phyloP scores from a whole-genome alignment of 2,888 invertebrate species.

The Calameuta idolon region DNA sequence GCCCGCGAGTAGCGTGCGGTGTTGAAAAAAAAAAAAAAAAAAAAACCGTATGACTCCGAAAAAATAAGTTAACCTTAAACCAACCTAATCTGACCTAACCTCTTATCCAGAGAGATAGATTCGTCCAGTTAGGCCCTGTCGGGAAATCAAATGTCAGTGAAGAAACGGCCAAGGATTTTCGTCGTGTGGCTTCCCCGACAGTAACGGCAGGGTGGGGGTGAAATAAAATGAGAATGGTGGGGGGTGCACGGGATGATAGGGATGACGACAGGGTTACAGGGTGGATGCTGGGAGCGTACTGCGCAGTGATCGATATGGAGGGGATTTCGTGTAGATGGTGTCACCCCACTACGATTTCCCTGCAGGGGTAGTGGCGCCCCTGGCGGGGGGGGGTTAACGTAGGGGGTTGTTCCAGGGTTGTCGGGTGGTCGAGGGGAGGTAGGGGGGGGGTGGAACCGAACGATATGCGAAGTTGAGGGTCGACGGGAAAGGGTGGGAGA shows the following conservation, averaged over 20 bases:
- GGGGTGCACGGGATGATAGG: conserved; percentile 20
- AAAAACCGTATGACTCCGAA: background rate
- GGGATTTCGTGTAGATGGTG: conserved; percentile 24
- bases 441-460: background rate
- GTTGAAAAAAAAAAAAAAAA: background rate
- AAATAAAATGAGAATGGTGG: conserved; percentile 1
- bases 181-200: conserved; percentile 15
- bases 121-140: background rate
- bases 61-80: background rate
- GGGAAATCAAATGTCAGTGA: background rate
- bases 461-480: background rate
- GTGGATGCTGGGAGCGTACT: conserved; percentile 34
- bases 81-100: background rate
- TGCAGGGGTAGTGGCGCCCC: background rate
- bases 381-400: conserved; percentile 2
- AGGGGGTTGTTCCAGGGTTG: conserved; percentile 6
- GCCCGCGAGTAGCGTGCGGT: background rate
- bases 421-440: background rate
- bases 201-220: background rate
- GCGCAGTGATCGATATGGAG: conserved; percentile 56
- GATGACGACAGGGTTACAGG: conserved; percentile 36
- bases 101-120: background rate
- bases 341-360: background rate
- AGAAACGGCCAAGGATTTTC: conserved; percentile 6
- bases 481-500: conserved; percentile 1